Evolutionary conservation across 1,140 invertebrate genomes (phyloP).

Genomic region (Pogonomyrmex californicus): DNA sequence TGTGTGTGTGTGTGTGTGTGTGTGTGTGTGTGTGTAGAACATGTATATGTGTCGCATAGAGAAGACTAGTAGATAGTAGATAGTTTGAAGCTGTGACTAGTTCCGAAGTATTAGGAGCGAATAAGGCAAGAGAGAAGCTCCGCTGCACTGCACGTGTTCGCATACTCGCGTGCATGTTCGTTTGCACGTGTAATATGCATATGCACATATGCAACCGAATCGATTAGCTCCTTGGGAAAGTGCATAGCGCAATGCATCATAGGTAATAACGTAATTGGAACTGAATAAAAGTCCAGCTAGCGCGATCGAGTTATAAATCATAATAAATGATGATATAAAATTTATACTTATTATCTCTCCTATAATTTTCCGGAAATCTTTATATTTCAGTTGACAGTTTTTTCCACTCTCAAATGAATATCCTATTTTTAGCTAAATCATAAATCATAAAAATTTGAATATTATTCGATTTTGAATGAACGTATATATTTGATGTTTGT

Average conservation of each 20-base stretch:
- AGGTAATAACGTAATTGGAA: not conserved
- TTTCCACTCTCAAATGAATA: not conserved
- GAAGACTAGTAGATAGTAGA: conserved; percentile 29
- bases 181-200: not conserved
- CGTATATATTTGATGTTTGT: not conserved
- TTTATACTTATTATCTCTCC: not conserved
- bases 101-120: conserved; percentile 52
- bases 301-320: not conserved
- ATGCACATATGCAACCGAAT: not conserved
- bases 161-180: conserved; percentile 3
- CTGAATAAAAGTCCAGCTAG: not conserved
- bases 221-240: conserved; percentile 23
- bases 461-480: not conserved
- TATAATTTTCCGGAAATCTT: not conserved
- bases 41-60: conserved; percentile 12
- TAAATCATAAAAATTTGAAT: not conserved
- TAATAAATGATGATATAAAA: not conserved
- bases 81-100: conserved; percentile 53
- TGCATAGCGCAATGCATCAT: not conserved
- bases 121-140: conserved; percentile 45
- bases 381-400: not conserved
- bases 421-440: not conserved
- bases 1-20: no score
- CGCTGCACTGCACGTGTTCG: conserved; percentile 32
- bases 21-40: not conserved